Evolutionary conservation across 2,797 vertebrate species (phyloP), one percentile per base, ranked within the genome.

Genomic region (Propithecus perrieri): DNA sequence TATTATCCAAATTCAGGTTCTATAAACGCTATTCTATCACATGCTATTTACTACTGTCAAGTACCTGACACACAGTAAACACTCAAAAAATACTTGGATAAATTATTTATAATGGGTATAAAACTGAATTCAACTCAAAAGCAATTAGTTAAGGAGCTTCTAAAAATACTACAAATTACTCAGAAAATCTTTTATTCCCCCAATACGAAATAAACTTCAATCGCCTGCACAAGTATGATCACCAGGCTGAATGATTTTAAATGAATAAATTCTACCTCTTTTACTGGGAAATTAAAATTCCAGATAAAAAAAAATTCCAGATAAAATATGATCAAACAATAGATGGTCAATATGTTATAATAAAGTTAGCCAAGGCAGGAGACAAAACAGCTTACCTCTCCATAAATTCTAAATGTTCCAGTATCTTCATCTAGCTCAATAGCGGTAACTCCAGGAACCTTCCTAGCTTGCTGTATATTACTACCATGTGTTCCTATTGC

Each of bases 391-490:
- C 98, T 98, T 98, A 99, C 99, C 99, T 99, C 99, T 96, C 99
- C 99, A n/a, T 99, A 99, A 97, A 99, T 99, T 98, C 99, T 99
- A 98, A 99, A 99, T 30, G 99, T 99, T 92, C 99, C 99, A 0
- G 99, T 99, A 97, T 99, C 99, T 97, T 99, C 99, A 81, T 99
- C 99, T 88, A 99, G 98, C 92, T 99, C 99, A 90, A 99, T 99
- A 95, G 99, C 99, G 7, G 99, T 99, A 98, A 99, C 99, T 61
- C 99, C 99, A 14, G 99, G 98, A 92, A 99, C 99, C 91, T 99
- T 99, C n/a, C 99, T 99, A 96, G 99, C 99, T 97, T 99, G 99
- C 55, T 99, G 99, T 94, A 99, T 99, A 98, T 99, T 99, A 98
- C 98, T 99, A 97, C 99, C 99, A 50, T 99, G 99, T 1, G 99